A percentile compares a stretch with the other conserved stretches of the same genome.
phyloP scores from a whole-genome alignment of 2,888 invertebrate genomes.

The Nephrocerus scutellatus region DNA sequence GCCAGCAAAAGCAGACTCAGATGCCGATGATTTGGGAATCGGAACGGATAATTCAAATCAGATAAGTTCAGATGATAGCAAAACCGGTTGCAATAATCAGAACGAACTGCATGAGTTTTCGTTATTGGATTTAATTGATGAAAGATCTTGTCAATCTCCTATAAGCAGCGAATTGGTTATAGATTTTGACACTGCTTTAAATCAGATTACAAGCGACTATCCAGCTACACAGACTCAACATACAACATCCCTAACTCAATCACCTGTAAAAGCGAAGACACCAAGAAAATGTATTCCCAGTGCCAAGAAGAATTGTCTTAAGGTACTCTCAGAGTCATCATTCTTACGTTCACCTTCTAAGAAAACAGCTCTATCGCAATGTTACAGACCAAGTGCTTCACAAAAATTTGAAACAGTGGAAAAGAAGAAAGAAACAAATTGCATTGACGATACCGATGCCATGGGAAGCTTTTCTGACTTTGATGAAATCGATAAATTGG shows the following conservation, averaged over 20 bases:
- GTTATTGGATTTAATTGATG: constrained; percentile 18
- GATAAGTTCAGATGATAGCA: constrained; percentile 1
- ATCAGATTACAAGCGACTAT: constrained; percentile 20
- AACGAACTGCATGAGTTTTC: constrained; percentile 18
- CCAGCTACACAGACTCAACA: constrained; percentile 7
- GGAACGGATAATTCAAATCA: neutral
- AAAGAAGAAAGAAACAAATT: too few relatives aligned
- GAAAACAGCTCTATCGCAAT: constrained; percentile 24
- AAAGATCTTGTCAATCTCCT: too few relatives aligned
- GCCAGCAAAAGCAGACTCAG: constrained; percentile 10
- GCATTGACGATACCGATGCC: too few relatives aligned
- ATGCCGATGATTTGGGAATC: constrained; percentile 5
- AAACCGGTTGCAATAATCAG: neutral
- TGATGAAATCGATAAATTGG: constrained; percentile 41
- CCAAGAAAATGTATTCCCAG: constrained; percentile 10
- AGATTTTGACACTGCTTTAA: constrained; percentile 20
- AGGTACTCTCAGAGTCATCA: constrained; percentile 33
- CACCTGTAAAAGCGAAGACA: constrained; percentile 21
- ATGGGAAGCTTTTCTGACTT: constrained; percentile 23
- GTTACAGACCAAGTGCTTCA: constrained; percentile 24
- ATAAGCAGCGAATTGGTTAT: neutral
- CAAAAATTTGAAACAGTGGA: too few relatives aligned
- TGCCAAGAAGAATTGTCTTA: constrained; percentile 12
- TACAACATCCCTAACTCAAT: constrained; percentile 27
- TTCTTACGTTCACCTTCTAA: constrained; percentile 31